Base-by-base conservation (phyloP, 1,140 invertebrate genomes). In the Panonychus citri region DNA sequence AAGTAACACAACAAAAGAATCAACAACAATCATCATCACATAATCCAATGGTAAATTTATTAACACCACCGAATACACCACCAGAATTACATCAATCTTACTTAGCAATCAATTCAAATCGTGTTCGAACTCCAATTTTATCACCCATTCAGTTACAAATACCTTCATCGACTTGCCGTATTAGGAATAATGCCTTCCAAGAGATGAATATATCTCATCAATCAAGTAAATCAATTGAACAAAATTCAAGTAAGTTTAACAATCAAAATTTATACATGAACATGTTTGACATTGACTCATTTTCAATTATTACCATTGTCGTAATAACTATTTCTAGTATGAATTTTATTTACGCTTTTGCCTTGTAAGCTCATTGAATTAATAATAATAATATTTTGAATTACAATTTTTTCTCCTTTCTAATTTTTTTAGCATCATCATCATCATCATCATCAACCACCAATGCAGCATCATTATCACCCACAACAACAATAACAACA, bases 21-120 rank as follows among this genome's bases (percentile, higher is more conserved):
- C 30, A 34, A 34, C 30, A 34, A 7, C n/a, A 46, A 39, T 60
- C 59, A n/a, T n/a, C n/a, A n/a, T n/a, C n/a, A 19, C 56, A 62
- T n/a, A 25, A 26, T 12, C 48, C 46, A 21, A 26, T 17, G 4
- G 21, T 17, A 13, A 19, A 28, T 26, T 50, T 37, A n/a, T 37
- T 25, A 7, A 54, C 34, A n/a, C 28, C 48, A 21, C 42, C 50
- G 17, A 49, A 37, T 43, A 54, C 34, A 8, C 53, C 53, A 25
- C 53, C 53, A 26, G 39, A 54, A 12, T 21, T 26, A 34, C 30
- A 34, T 27, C 26, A 21, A 52, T 46, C 21, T 19, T 21, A 46
- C 10, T n/a, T 21, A 21, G 43, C n/a, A 46, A n/a, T 21, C n/a
- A n/a, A n/a, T 46, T 10, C n/a, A 7, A 21, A 21, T 13, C 43